Percentiles rank a stretch among this genome's conserved stretches.
Evolutionary conservation across 2,797 vertebrate species (phyloP).

Genomic region (Vultur gryphus): DNA sequence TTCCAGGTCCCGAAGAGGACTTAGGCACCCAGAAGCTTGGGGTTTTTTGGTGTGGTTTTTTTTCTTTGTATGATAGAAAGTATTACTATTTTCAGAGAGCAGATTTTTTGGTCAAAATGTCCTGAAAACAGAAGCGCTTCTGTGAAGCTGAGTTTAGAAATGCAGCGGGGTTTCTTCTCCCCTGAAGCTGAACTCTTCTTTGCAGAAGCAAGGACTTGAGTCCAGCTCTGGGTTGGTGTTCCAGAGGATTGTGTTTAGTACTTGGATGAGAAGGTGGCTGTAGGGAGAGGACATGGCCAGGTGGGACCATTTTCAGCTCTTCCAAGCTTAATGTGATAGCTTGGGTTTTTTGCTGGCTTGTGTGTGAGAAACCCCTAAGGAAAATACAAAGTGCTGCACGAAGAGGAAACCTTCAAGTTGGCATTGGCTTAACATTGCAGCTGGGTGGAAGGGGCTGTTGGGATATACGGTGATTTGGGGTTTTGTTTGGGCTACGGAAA

Average conservation of each 20-base stretch:
- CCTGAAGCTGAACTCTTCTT: neutral
- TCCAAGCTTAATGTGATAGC: neutral
- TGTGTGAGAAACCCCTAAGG: neutral
- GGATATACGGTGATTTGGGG: fast-evolving
- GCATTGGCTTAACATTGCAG: fast-evolving
- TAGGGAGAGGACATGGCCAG: fast-evolving
- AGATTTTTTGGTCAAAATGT: neutral
- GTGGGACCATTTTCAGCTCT: neutral
- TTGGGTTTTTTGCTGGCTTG: neutral
- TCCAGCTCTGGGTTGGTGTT: neutral
- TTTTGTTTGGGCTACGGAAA: neutral
- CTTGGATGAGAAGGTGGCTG: fast-evolving
- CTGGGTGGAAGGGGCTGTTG: neutral
- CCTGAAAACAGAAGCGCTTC: neutral
- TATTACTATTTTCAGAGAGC: neutral
- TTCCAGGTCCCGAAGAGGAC: neutral
- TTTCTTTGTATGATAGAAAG: neutral
- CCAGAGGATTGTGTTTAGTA: neutral
- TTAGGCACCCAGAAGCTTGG: neutral
- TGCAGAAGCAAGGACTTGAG: neutral
- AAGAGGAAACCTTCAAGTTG: neutral
- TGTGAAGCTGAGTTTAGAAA: neutral
- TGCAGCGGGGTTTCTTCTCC: neutral
- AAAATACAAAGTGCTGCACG: neutral
- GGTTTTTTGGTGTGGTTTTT: neutral